phyloP scores from a whole-genome alignment of 2,797 vertebrate genomes.

The Tauraco hartlaubi region DNA sequence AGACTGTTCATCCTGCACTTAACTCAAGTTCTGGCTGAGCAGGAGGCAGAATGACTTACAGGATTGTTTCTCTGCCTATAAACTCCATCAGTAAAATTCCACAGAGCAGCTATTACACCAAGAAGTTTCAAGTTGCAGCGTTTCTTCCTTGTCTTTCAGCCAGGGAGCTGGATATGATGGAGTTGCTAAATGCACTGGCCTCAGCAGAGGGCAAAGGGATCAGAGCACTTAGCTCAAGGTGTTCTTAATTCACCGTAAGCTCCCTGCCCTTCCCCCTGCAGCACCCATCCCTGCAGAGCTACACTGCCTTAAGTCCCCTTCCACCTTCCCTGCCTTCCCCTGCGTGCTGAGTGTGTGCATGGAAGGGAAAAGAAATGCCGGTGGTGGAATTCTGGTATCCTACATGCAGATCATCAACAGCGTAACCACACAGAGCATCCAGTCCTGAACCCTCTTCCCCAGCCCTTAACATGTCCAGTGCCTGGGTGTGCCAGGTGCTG shows the following conservation, averaged over 20 bases:
- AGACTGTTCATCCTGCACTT: slow-evolving; percentile 50
- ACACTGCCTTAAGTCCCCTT: not conserved
- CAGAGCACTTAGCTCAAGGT: slow-evolving; percentile 27
- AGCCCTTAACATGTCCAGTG: not conserved
- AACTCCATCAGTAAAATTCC: slow-evolving; percentile 59
- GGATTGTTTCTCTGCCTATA: slow-evolving; percentile 48
- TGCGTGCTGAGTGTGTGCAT: accelerated
- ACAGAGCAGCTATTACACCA: slow-evolving; percentile 33
- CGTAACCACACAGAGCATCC: not conserved
- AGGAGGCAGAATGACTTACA: slow-evolving; percentile 46
- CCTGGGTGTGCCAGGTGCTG: not conserved
- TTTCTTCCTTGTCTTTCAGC: slow-evolving; percentile 41
- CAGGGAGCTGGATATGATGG: slow-evolving; percentile 27
- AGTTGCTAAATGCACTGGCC: slow-evolving; percentile 20
- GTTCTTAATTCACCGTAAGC: not conserved
- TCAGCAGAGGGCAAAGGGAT: slow-evolving; percentile 27
- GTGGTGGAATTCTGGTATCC: not conserved
- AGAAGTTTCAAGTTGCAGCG: slow-evolving; percentile 28
- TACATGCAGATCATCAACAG: accelerated
- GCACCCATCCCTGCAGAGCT: not conserved
- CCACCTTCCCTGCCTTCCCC: not conserved
- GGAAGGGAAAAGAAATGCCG: not conserved
- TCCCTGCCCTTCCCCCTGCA: not conserved
- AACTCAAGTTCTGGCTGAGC: slow-evolving; percentile 58
- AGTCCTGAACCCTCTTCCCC: not conserved